phyloP scores from a whole-genome alignment of 2,113 vertebrate genomes.

The Gymnobelideus leadbeateri region DNA sequence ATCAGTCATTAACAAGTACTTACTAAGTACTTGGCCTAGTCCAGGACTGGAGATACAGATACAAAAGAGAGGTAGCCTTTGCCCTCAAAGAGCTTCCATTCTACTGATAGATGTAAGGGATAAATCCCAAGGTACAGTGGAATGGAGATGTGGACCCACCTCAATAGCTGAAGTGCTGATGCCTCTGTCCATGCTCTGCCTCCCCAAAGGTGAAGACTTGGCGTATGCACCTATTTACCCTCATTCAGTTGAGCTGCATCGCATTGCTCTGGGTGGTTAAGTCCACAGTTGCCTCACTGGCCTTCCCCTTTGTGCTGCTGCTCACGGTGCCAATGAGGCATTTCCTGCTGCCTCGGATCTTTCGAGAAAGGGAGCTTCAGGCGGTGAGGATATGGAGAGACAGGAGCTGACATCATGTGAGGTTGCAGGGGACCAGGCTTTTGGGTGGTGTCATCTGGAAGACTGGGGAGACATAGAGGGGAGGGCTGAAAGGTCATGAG shows the following conservation, averaged over 20 bases:
- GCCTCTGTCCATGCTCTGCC: background rate
- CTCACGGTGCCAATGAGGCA: conserved; percentile 96
- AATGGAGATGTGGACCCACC: background rate
- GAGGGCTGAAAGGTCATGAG: background rate
- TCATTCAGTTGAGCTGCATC: conserved; percentile 95
- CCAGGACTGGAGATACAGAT: background rate
- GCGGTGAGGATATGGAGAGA: conserved; percentile 86
- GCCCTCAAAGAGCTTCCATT: background rate
- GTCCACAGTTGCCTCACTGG: conserved; percentile 93
- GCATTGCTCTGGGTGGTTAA: conserved; percentile 97
- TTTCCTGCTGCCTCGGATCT: conserved; percentile 93
- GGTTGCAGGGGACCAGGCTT: background rate
- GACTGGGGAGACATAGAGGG: background rate
- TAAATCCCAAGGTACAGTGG: background rate
- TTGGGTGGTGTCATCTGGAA: background rate
- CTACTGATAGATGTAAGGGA: background rate
- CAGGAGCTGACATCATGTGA: background rate
- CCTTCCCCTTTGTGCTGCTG: conserved; percentile 98
- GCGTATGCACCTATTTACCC: conserved; percentile 99
- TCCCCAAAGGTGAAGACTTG: conserved; percentile 96
- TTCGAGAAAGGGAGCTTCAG: conserved; percentile 96
- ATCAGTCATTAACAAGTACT: background rate
- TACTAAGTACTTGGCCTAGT: background rate
- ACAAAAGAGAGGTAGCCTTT: background rate
- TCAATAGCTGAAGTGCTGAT: background rate